Percentiles rank a stretch among this genome's conserved stretches.
Conservation (phyloP, 2,113 vertebrate genomes). For the Megaceryle maxima region DNA sequence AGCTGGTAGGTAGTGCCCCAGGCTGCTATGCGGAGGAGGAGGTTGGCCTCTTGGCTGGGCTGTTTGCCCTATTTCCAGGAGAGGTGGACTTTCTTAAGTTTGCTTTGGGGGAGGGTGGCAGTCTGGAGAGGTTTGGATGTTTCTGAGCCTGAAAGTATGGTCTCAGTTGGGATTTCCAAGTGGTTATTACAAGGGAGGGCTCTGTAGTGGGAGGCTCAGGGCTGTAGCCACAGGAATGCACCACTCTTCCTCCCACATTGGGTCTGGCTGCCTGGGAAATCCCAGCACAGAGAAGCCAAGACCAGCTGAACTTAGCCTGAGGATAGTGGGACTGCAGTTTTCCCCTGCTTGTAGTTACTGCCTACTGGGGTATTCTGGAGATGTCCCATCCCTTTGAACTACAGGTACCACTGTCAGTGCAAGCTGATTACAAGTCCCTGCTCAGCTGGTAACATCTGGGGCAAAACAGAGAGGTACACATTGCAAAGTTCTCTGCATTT, state of each 20-base stretch:
- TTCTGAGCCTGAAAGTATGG: not conserved
- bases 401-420: not conserved
- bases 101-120: not conserved
- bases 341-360: not conserved
- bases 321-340: not conserved
- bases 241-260: accelerated
- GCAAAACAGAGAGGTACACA: not conserved
- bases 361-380: not conserved
- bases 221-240: not conserved
- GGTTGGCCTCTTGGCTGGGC: not conserved
- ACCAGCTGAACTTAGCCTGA: not conserved
- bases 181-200: not conserved
- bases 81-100: not conserved
- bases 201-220: not conserved
- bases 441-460: not conserved
- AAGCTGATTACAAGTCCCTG: not conserved
- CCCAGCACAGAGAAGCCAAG: not conserved
- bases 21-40: not conserved
- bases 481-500: too few species aligned
- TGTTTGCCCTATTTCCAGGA: not conserved
- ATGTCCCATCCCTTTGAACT: not conserved
- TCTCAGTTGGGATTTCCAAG: not conserved
- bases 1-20: constrained; percentile 75
- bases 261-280: not conserved
- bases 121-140: not conserved